phyloP scores from a whole-genome alignment of 2,888 invertebrate species.

The Sesia bembeciformis region DNA sequence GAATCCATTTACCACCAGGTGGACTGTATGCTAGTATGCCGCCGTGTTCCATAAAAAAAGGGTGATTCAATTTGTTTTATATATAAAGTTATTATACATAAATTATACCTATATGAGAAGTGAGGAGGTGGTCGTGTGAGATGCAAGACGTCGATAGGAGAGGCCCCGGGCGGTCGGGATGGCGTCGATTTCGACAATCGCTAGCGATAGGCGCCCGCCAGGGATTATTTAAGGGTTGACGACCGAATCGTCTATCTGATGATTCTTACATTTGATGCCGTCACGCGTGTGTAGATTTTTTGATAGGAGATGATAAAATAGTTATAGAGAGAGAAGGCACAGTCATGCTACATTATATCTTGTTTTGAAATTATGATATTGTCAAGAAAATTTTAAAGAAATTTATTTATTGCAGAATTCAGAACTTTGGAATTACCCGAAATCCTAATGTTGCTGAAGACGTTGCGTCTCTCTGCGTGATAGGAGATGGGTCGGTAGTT shows the following conservation, averaged over 20 bases:
- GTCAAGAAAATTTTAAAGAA: no score
- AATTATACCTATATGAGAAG: neutral
- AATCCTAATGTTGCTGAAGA: no score
- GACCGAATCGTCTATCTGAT: slow-evolving; percentile 1
- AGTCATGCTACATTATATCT: no score
- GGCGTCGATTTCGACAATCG: slow-evolving; percentile 8
- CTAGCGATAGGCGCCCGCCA: slow-evolving; percentile 18
- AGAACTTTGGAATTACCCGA: no score
- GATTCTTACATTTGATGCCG: neutral
- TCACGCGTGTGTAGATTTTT: neutral
- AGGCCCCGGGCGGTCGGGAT: slow-evolving; percentile 14
- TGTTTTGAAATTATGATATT: no score
- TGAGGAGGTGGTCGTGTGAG: neutral
- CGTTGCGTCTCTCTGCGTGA: no score
- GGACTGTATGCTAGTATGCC: no score
- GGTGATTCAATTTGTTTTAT: neutral
- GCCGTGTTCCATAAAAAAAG: neutral
- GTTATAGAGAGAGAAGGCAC: no score
- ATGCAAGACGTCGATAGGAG: slow-evolving; percentile 11
- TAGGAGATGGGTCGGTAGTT: no score
- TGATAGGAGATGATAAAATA: neutral
- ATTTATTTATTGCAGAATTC: no score
- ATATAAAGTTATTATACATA: neutral
- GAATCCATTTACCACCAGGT: no score
- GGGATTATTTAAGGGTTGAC: slow-evolving; percentile 18